Evolutionary conservation across 2,888 invertebrate species (phyloP).

Genomic region (Lepidonotus clava): DNA sequence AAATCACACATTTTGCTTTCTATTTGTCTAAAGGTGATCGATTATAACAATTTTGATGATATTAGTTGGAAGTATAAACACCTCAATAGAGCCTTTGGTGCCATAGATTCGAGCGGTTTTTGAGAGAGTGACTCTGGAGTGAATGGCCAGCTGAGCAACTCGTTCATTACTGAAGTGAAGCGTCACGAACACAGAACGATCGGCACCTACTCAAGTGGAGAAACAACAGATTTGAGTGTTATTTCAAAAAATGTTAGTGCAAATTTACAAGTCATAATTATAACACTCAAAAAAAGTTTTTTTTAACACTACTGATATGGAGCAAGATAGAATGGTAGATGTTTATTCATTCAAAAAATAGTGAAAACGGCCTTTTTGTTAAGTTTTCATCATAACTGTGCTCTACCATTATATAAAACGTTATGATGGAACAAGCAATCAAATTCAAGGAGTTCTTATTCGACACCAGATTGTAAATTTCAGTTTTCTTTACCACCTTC

Average conservation of each 20-base stretch:
- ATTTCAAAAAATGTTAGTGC: background rate
- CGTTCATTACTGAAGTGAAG: slow-evolving; percentile 78
- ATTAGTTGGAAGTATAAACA: no score
- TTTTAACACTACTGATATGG: background rate
- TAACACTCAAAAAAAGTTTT: no score
- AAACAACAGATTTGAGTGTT: background rate
- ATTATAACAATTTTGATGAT: no score
- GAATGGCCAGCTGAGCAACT: slow-evolving; percentile 66
- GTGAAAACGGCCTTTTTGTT: no score
- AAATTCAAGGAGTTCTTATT: no score
- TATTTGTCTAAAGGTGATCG: no score
- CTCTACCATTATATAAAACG: no score
- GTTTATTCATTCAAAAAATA: background rate
- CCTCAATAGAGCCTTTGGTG: slow-evolving; percentile 56
- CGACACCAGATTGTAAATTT: no score
- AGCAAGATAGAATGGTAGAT: background rate
- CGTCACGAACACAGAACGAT: slow-evolving; percentile 86
- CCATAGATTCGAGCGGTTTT: slow-evolving; percentile 34
- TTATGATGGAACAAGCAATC: no score
- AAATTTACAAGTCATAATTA: background rate
- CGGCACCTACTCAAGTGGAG: slow-evolving; percentile 82
- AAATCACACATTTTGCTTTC: no score
- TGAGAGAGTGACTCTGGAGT: background rate
- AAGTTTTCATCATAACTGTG: no score
- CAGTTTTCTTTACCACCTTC: no score